Conservation (phyloP, 1,140 invertebrate species). For the Hypsibius dujardini region DNA sequence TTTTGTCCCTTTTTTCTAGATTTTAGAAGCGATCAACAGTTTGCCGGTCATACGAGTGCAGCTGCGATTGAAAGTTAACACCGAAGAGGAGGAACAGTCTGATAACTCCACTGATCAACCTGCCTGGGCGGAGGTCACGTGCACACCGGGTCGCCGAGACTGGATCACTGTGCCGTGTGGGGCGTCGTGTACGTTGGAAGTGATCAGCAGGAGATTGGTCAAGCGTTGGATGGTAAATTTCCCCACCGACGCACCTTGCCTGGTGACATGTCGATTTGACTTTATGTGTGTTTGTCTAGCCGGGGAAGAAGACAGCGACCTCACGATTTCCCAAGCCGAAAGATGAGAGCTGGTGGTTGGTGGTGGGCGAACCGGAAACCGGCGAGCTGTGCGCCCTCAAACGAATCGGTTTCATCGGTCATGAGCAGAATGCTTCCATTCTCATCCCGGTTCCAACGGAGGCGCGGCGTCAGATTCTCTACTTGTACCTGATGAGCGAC, state of each 20-base stretch:
- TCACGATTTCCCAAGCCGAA: conserved; percentile 72
- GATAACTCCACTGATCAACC: neutral
- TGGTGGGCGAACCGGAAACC: conserved; percentile 52
- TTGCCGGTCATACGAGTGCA: neutral
- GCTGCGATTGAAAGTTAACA: neutral
- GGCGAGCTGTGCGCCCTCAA: conserved; percentile 70
- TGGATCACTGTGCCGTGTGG: neutral
- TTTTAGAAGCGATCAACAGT: neutral
- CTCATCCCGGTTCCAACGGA: conserved; percentile 16
- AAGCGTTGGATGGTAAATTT: neutral
- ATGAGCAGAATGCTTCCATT: conserved; percentile 17
- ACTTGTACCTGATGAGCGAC: conserved; percentile 5
- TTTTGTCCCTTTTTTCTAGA: neutral
- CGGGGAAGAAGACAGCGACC: conserved; percentile 28
- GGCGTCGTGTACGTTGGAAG: neutral
- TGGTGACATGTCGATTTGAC: no score
- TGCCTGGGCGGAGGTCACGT: neutral
- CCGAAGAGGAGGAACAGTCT: neutral
- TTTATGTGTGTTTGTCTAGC: neutral
- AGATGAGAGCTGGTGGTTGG: conserved; percentile 83
- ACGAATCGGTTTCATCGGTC: conserved; percentile 39
- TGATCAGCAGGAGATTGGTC: neutral
- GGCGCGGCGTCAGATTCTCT: conserved; percentile 20
- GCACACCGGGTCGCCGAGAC: neutral
- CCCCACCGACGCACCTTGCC: neutral